Evolutionary conservation across 2,113 vertebrate species (phyloP).

Genomic region (Xenopus tropicalis): UCB_Xtro_10.0 CM004443.2:176227001-176227500

Average conservation of each 20-base stretch:
- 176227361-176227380: no score
- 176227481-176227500: not conserved
- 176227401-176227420: no score
- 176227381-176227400: no score
- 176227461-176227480: not conserved
- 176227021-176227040: conserved; percentile 10
- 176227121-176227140: conserved; percentile 37
- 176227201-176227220: conserved; percentile 26
- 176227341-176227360: no score
- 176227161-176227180: conserved; percentile 32
- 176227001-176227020: conserved; percentile 21
- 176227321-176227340: no score
- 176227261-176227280: no score
- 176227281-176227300: no score
- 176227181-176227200: conserved; percentile 26
- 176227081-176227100: conserved; percentile 20
- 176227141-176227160: conserved; percentile 35
- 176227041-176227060: conserved; percentile 15
- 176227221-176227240: not conserved
- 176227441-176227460: no score
- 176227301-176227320: no score
- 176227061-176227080: conserved; percentile 21
- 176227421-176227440: no score
- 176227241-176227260: no score
- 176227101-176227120: conserved; percentile 47